These are phyloP conservation scores for Nephrocerus scutellatus DNA, from an alignment of 2,888 invertebrate species.

Conservation along the genomic window DNA sequence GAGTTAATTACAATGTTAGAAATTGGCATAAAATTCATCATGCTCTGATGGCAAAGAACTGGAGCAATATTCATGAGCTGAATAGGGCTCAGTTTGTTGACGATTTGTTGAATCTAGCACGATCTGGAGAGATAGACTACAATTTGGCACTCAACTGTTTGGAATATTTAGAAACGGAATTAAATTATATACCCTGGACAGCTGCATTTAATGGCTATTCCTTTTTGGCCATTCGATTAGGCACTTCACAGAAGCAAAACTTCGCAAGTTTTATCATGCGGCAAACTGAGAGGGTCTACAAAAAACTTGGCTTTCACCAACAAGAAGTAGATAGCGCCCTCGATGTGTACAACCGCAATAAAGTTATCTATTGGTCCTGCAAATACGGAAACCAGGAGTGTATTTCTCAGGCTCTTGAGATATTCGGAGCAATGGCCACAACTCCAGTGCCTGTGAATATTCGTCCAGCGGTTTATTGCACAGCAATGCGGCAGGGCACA, in stretches of 20 bases:
- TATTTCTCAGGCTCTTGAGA: slow-evolving; percentile 44
- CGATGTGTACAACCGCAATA: slow-evolving; percentile 54
- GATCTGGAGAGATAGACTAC: slow-evolving; percentile 57
- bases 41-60: slow-evolving; percentile 22
- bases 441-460: slow-evolving; percentile 54
- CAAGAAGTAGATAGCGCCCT: slow-evolving; percentile 49
- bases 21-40: slow-evolving; percentile 54
- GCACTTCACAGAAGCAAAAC: slow-evolving; percentile 25
- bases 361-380: slow-evolving; percentile 60
- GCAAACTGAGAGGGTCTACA: slow-evolving; percentile 49
- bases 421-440: slow-evolving; percentile 38
- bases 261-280: slow-evolving; percentile 47
- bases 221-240: slow-evolving; percentile 41
- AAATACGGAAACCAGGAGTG: slow-evolving; percentile 56
- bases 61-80: slow-evolving; percentile 52
- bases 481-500: slow-evolving; percentile 59
- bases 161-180: slow-evolving; percentile 62
- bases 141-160: slow-evolving; percentile 58
- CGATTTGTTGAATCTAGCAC: slow-evolving; percentile 70
- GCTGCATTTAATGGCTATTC: slow-evolving; percentile 53
- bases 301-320: slow-evolving; percentile 50
- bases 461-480: slow-evolving; percentile 67
- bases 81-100: slow-evolving; percentile 76
- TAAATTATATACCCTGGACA: slow-evolving; percentile 72
- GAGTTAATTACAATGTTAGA: slow-evolving; percentile 61